Conservation (phyloP, 2,888 invertebrate species). For the Noctua comes region DNA sequence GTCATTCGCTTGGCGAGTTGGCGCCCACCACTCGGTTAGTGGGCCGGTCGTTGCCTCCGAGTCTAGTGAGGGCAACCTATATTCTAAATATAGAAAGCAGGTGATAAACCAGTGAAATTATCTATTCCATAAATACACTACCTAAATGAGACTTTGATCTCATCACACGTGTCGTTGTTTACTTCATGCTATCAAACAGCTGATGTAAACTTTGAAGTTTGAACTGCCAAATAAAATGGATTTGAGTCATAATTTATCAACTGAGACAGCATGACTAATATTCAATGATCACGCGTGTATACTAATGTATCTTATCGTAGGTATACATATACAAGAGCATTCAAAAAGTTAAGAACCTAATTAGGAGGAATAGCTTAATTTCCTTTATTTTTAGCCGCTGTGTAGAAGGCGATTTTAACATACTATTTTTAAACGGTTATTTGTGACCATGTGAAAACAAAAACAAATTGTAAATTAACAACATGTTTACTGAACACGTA, state of each 20-base stretch:
- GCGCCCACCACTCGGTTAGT: conserved; percentile 81
- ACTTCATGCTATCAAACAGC: conserved; percentile 27
- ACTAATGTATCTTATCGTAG: not conserved
- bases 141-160: conserved; percentile 25
- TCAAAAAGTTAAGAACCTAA: not conserved
- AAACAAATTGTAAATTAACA: conserved; percentile 32
- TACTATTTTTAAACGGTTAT: conserved; percentile 31
- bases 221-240: conserved; percentile 15
- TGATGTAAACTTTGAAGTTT: conserved; percentile 27
- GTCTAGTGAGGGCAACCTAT: conserved; percentile 41
- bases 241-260: conserved; percentile 34
- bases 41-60: conserved; percentile 82
- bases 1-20: conserved; percentile 75
- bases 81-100: conserved; percentile 38
- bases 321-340: not conserved
- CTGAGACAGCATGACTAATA: conserved; percentile 15
- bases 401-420: conserved; percentile 38
- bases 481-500: conserved; percentile 36
- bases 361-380: not conserved
- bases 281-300: not conserved
- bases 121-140: conserved; percentile 14
- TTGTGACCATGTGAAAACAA: conserved; percentile 24
- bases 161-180: conserved; percentile 32
- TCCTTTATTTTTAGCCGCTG: conserved; percentile 8
- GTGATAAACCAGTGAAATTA: conserved; percentile 33